Evolutionary conservation across 2,797 vertebrate genomes (phyloP), one percentile per base, ranked within the genome.

Genomic region (Huso huso): DNA sequence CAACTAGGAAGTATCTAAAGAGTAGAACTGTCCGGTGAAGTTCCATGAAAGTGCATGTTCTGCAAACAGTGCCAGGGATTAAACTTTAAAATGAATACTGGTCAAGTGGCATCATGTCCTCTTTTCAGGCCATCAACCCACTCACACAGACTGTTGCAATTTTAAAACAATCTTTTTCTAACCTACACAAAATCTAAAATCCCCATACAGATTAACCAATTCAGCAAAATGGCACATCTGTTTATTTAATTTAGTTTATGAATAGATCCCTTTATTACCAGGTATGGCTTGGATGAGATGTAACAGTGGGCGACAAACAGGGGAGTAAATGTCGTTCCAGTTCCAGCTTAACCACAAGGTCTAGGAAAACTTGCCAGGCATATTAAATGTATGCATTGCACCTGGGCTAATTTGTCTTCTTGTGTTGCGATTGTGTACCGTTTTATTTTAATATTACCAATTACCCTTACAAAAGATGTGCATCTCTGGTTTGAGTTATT

Each of bases 261-360:
- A 80, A 81, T 82, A 83, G 78, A 81, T 82, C 78, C 72, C 74
- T 82, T 84, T 81, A 85, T 82, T 84, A 85, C 74, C 68, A 81
- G 76, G 79, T 79, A 78, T 68, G 75, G 78, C 78, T 72, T 70
- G 76, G 74, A 71, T 81, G 76, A 85, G 86, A 83, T 11, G 12
- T n/a, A 12, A 7, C 13, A 58, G 11, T 37, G 23, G 23, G 23
- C 2, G 23, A 37, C 23, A 37, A 37, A 37, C 23, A 3, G 4
- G 23, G 23, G 23, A 37, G 23, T 37, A 37, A 37, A 37, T 37
- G 23, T 37, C 23, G 2, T 2, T 37, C 23, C 23, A 37, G 4
- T 37, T 37, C 23, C 23, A 37, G 23, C 23, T 37, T 37, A 37
- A 37, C 23, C 23, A 37, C 23, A 37, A 37, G 23, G 4, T 37